These are phyloP conservation scores for Brachionus asplanchnoidis DNA, from an alignment of 1,140 invertebrate genomes.

Conservation along the genomic window DNA sequence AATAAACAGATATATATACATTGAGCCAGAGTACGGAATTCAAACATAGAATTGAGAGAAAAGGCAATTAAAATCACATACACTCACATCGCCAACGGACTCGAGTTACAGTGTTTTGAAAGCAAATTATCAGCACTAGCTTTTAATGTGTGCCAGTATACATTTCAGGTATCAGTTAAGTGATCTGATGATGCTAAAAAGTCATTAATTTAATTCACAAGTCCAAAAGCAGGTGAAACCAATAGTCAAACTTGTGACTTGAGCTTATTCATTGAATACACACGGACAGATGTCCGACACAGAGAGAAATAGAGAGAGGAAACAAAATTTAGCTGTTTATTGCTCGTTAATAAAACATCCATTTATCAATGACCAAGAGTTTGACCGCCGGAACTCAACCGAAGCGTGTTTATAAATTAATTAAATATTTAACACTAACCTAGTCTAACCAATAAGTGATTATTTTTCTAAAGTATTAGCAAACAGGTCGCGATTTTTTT, in stretches of 20 bases:
- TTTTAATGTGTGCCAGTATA: neutral
- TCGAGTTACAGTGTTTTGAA: neutral
- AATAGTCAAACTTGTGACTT: neutral
- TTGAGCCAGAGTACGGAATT: neutral
- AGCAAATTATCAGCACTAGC: neutral
- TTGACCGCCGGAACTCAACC: neutral
- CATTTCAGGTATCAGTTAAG: neutral
- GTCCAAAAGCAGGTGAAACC: neutral
- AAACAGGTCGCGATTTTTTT: neutral
- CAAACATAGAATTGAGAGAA: neutral
- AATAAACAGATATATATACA: neutral
- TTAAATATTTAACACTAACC: neutral
- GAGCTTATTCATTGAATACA: neutral
- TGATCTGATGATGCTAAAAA: neutral
- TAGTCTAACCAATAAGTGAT: neutral
- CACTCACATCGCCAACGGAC: neutral
- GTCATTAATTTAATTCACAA: neutral
- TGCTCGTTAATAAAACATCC: neutral
- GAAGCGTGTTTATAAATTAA: slow-evolving; percentile 24
- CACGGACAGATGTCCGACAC: neutral
- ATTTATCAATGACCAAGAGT: slow-evolving; percentile 9
- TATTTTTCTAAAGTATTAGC: slow-evolving; percentile 17
- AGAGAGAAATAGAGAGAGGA: neutral
- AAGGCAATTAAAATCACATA: neutral
- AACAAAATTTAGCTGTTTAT: neutral